phyloP scores from a whole-genome alignment of 1,140 invertebrate genomes.

The Monochamus saltuarius region DNA sequence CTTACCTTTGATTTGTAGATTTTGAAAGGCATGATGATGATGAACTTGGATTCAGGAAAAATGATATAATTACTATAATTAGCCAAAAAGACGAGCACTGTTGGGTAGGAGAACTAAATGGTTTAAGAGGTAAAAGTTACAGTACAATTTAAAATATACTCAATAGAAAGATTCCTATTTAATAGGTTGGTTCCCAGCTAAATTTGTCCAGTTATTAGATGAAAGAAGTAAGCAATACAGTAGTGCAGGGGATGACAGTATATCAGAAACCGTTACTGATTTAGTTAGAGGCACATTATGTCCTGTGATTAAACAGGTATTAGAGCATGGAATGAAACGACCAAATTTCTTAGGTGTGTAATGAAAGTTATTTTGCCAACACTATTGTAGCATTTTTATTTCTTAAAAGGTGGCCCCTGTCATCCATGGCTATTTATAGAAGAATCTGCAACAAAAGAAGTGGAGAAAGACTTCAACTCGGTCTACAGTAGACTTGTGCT shows the following conservation, averaged over 20 bases:
- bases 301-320: slow-evolving; percentile 89
- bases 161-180: slow-evolving; percentile 13
- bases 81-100: slow-evolving; percentile 99
- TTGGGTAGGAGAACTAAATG: slow-evolving; percentile 99
- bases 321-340: slow-evolving; percentile 94
- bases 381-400: slow-evolving; percentile 1
- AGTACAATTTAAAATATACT: slow-evolving; percentile 6
- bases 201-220: slow-evolving; percentile 95
- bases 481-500: slow-evolving; percentile 96
- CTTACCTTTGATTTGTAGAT: slow-evolving; percentile 61
- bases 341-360: slow-evolving; percentile 69
- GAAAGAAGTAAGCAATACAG: slow-evolving; percentile 97
- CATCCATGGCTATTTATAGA: slow-evolving; percentile 99
- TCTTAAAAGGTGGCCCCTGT: slow-evolving; percentile 75
- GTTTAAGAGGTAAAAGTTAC: slow-evolving; percentile 70
- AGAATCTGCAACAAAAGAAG: slow-evolving; percentile 92
- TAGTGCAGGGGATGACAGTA: slow-evolving; percentile 94
- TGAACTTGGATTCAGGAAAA: slow-evolving; percentile 96
- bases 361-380: slow-evolving; percentile 1
- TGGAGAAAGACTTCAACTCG: slow-evolving; percentile 97
- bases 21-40: slow-evolving; percentile 98
- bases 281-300: slow-evolving; percentile 92
- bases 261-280: slow-evolving; percentile 95
- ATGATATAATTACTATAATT: slow-evolving; percentile 97
- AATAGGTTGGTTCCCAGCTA: slow-evolving; percentile 96